Base-by-base conservation (phyloP, 53 echinoderm and acorn worm species). In the Holothuria leucospilota region DNA sequence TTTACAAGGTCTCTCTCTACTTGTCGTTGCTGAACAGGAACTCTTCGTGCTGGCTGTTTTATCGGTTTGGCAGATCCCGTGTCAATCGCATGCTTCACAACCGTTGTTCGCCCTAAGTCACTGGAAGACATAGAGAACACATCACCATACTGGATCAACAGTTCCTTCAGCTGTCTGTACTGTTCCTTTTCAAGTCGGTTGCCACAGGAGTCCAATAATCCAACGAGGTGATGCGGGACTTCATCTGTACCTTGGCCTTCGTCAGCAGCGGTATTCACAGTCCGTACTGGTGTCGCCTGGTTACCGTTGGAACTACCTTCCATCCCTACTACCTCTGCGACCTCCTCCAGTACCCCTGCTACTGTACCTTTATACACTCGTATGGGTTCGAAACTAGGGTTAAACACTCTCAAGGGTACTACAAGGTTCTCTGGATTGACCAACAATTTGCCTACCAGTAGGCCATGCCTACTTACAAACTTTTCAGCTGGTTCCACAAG, bases 401-500 rank as follows among this genome's bases (percentile, higher is more conserved):
- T 86, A 52, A 59, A 71, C 58, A 86, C 86, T 52, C 86, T 71
- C 13, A 86, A 6, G 21, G 86, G 72, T 6, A 86, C 40, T 38
- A 20, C 26, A 14, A 20, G 20, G 0, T 75, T 20, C 6, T 62
- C 39, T 49, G 85, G 69, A 85, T 58, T 58, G 13, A 72, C 74
- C 86, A 86, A 39, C 59, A 74, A 71, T 23, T 72, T 71, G 23
- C 60, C 86, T 16, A 74, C 73, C 34, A 74, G 71, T 62, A 46
- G 46, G 11, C 46, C 46, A 46, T 46, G 8, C 46, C 46, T 46
- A 46, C 46, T 46, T 10, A 46, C 11, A 46, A 5, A 46, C 46
- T 46, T 46, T 46, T 5, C 3, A 46, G 46, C 11, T 46, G 3
- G 46, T 11, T 46, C 46, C 46, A 46, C 46, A 11, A 46, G 46